Evolutionary conservation across 2,888 invertebrate species (phyloP), one percentile per base, ranked within the genome.

Genomic region (Drosophila putrida): DNA sequence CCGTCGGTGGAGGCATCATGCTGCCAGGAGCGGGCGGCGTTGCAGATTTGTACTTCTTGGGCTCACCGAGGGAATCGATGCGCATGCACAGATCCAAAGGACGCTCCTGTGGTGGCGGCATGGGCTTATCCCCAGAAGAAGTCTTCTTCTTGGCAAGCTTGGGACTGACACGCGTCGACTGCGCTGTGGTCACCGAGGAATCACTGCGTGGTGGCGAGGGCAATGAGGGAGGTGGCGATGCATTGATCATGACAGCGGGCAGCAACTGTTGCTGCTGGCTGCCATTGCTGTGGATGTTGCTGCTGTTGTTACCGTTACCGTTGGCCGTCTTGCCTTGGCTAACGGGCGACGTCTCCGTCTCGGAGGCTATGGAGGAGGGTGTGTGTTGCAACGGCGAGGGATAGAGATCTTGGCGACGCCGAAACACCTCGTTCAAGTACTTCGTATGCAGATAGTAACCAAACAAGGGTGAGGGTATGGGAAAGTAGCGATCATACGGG

Each of bases 31-130:
- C 10, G 66, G 89, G 78, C 10, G 89, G 90, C 25, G 89, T 88
- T 9, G 82, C 68, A 4, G 89, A 75, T 65, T 91, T 89, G 75
- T 89, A 89, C 83, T 89, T 91, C 67, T 89, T 91, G 64, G 63
- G 63, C 60, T 78, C 96, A 91, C 96, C 94, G 11, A 70, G 63
- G 31, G 95, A 95, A 10, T 84, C 82, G 49, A 84, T 88, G 47
- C 91, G 96, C 93, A 97, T 94, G 15, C 97, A 97, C 39, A 98
- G 93, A 92, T 98, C 98, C 66, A 98, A 93, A 0, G 98, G 98
- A 4, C 95, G 96, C 73, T 97, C 97, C 90, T 97, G 97, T 0
- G 95, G 95, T 50, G 95, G 94, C 39, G 93, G 91, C 68, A 93
- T 91, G 8, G 89, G 82, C 64, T 89, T 88, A 63, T 88, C 78